Conservation (phyloP, 2,888 invertebrate species). For the Meganola albula region DNA sequence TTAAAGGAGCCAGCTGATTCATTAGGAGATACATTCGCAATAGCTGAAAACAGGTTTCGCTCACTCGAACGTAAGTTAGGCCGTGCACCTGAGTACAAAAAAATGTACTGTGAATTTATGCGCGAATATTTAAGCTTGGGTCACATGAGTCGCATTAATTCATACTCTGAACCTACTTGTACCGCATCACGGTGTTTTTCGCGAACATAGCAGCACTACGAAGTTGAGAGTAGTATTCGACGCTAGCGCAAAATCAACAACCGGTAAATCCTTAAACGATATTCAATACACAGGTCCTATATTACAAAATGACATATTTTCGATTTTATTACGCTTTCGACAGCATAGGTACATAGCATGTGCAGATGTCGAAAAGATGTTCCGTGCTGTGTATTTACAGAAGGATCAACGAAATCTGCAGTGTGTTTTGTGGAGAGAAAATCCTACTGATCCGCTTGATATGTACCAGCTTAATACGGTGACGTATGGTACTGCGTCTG, state of each 20-base stretch:
- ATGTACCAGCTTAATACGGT: not conserved
- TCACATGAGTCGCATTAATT: slow-evolving; percentile 6
- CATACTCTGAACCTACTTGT: slow-evolving; percentile 7
- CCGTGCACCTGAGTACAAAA: slow-evolving; percentile 3
- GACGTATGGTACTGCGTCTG: not conserved
- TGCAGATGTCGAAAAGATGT: too few species aligned
- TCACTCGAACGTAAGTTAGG: slow-evolving; percentile 5
- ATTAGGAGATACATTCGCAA: slow-evolving; percentile 3
- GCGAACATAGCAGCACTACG: not conserved
- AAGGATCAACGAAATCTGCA: not conserved
- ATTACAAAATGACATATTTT: too few species aligned
- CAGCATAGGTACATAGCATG: too few species aligned
- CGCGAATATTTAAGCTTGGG: slow-evolving; percentile 3
- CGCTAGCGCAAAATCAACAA: slow-evolving; percentile 1
- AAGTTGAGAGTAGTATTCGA: not conserved
- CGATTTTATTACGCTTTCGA: too few species aligned
- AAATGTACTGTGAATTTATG: slow-evolving; percentile 4
- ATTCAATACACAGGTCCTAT: not conserved
- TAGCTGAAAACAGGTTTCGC: not conserved
- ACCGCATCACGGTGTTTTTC: slow-evolving; percentile 2
- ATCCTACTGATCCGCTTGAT: not conserved
- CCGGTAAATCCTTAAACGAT: not conserved
- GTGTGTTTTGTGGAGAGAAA: not conserved
- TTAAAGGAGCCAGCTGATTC: slow-evolving; percentile 3
- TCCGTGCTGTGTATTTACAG: too few species aligned